Base-by-base conservation (phyloP, 2,888 invertebrate genomes). In the Archaeoteleia sp. region DNA sequence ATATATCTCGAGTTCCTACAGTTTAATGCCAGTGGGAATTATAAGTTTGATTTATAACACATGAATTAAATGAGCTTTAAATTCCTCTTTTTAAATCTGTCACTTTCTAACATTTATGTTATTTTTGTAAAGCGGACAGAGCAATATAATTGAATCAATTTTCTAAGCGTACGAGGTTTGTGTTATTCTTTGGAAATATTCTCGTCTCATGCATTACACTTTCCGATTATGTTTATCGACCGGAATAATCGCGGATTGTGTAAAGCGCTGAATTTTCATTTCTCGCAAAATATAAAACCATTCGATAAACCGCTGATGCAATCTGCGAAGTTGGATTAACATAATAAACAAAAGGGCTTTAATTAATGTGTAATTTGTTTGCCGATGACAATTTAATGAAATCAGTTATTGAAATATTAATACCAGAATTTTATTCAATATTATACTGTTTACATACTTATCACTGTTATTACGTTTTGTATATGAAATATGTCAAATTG, bases 371-470 rank as follows among this genome's bases (percentile, higher is more conserved):
- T 32, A 14, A 32, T 40, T 42, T 53, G 42, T 32, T 53, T n/a
- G n/a, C n/a, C n/a, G n/a, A n/a, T n/a, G n/a, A n/a, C n/a, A n/a
- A n/a, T n/a, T n/a, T n/a, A n/a, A 32, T 9, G 20, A 20, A 9
- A 40, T 27, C n/a, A 10, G 23, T n/a, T n/a, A n/a, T 40, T 54
- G 32, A 34, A 39, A 54, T 25, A 54, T 43, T 27, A 30, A 20
- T 17, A 27, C 27, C n/a, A 34, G 14, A n/a, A 43, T 34, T n/a
- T 23, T 6, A 14, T 20, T 14, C 23, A 34, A 23, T 23, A 34
- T 40, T 39, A 53, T 42, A 53, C 40, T 15, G 40, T 30, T 43
- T 34, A 17, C 15, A 54, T 34, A 34, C n/a, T n/a, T n/a, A n/a
- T n/a, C n/a, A n/a, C n/a, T n/a, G n/a, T n/a, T n/a, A n/a, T n/a